phyloP scores from a whole-genome alignment of 2,888 invertebrate genomes.

The Choreutis nemorana region DNA sequence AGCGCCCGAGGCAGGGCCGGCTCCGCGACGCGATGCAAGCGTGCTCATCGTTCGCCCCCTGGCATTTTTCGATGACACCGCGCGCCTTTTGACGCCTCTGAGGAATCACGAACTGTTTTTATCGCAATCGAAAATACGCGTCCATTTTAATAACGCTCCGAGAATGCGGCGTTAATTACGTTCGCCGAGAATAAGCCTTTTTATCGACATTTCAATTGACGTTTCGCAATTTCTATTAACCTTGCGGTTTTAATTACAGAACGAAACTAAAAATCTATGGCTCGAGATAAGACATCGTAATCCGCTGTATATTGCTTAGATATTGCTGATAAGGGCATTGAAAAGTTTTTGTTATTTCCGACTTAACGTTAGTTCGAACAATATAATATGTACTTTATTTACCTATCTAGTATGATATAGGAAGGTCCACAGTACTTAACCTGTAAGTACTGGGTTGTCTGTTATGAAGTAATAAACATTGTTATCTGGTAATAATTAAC shows the following conservation, averaged over 20 bases:
- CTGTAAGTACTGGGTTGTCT: too few species aligned
- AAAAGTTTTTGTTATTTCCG: conserved; percentile 22
- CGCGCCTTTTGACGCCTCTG: conserved; percentile 23
- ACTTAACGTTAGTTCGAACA: too few species aligned
- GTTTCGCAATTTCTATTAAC: too few species aligned
- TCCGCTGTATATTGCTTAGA: conserved; percentile 39
- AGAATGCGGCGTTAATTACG: too few species aligned
- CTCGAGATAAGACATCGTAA: conserved; percentile 39
- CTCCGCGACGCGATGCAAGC: conserved; percentile 8
- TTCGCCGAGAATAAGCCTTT: conserved; percentile 12
- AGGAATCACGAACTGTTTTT: conserved; percentile 14
- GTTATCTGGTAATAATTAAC: conserved; percentile 61
- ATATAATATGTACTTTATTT: too few species aligned
- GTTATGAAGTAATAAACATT: conserved; percentile 45
- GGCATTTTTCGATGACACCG: conserved; percentile 24
- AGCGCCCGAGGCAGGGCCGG: conserved; percentile 16
- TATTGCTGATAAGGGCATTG: conserved; percentile 34
- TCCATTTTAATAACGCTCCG: too few species aligned
- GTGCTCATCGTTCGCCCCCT: conserved; percentile 9
- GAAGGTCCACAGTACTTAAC: too few species aligned
- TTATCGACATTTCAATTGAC: too few species aligned
- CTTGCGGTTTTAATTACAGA: too few species aligned
- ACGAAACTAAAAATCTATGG: too few species aligned
- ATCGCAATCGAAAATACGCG: too few species aligned
- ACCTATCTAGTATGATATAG: too few species aligned